These are phyloP conservation scores for Epizoanthus illoricatus DNA, from an alignment of 92 coral and sea anemone species.

Conservation along the genomic window DNA sequence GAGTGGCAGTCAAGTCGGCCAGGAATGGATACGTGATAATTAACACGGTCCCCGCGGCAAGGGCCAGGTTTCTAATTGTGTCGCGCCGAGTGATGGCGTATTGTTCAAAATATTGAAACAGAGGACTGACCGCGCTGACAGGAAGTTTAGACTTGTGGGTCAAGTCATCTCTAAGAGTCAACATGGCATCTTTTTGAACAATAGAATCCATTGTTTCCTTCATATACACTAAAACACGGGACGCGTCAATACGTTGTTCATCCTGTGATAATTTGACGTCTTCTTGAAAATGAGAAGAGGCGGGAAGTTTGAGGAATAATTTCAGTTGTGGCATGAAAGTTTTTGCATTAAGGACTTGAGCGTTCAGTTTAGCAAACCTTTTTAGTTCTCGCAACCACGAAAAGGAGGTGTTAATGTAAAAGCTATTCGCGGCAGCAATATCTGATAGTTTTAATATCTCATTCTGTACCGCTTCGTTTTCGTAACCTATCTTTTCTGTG, in stretches of 20 bases:
- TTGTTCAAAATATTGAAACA: conserved; percentile 77
- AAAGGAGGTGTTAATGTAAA: conserved; percentile 54
- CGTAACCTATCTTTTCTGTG: conserved; percentile 48
- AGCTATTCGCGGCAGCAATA: conserved; percentile 52
- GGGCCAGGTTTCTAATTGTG: conserved; percentile 65
- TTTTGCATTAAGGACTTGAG: conserved; percentile 25
- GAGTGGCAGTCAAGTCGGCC: conserved; percentile 54
- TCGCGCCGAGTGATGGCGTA: conserved; percentile 62
- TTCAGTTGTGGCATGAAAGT: conserved; percentile 47
- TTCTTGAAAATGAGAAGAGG: conserved; percentile 47
- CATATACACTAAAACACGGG: conserved; percentile 75
- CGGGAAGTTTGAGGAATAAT: conserved; percentile 46
- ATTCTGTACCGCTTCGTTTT: conserved; percentile 39
- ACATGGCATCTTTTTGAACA: conserved; percentile 64
- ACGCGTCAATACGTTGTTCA: conserved; percentile 56
- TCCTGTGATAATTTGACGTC: conserved; percentile 66
- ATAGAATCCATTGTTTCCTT: conserved; percentile 53
- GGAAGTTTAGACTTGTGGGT: conserved; percentile 53
- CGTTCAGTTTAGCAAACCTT: conserved; percentile 17
- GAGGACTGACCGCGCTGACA: conserved; percentile 58
- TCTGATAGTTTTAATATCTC: conserved; percentile 55
- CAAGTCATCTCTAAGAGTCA: conserved; percentile 62
- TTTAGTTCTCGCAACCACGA: conserved; percentile 71
- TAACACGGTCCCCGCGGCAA: conserved; percentile 70
- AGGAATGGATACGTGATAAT: conserved; percentile 74